These are phyloP conservation scores for Dreissena polymorpha DNA, from an alignment of 1,140 invertebrate species.

Conservation along the genomic window DNA sequence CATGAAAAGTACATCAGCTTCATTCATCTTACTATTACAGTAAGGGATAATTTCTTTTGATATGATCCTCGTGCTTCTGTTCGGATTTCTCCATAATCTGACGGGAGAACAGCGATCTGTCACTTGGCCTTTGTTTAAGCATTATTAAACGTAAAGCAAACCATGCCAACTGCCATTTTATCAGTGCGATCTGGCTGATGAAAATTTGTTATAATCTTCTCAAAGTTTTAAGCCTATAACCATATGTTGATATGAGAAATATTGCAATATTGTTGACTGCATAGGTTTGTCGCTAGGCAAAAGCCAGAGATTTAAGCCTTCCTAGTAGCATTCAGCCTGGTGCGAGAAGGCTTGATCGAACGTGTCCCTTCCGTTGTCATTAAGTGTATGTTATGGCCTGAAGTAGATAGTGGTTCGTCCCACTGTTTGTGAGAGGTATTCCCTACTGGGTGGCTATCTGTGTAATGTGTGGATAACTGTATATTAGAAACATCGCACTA, in stretches of 20 bases:
- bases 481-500: constrained; percentile 11
- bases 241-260: constrained; percentile 52
- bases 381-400: too few relatives aligned
- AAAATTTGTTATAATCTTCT: constrained; percentile 50
- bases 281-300: constrained; percentile 44
- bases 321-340: too few relatives aligned
- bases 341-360: too few relatives aligned
- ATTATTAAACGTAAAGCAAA: constrained; percentile 30
- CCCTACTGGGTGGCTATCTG: constrained; percentile 20
- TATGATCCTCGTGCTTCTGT: neutral
- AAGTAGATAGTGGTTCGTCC: constrained; percentile 26
- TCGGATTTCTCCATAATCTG: constrained; percentile 31
- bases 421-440: neutral
- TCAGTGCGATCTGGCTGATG: constrained; percentile 33
- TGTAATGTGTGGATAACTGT: constrained; percentile 28
- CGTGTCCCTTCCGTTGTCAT: too few relatives aligned
- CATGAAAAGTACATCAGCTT: too few relatives aligned
- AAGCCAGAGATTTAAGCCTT: neutral
- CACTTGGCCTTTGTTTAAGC: constrained; percentile 36
- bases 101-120: neutral
- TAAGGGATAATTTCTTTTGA: too few relatives aligned
- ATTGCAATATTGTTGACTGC: constrained; percentile 49
- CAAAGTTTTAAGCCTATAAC: constrained; percentile 48
- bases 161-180: constrained; percentile 35
- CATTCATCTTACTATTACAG: too few relatives aligned